Percentiles rank a stretch among this genome's conserved stretches.
These are phyloP conservation scores for Premnoplex brunnescens DNA, from an alignment of 2,797 vertebrate genomes.

Conservation along the genomic window DNA sequence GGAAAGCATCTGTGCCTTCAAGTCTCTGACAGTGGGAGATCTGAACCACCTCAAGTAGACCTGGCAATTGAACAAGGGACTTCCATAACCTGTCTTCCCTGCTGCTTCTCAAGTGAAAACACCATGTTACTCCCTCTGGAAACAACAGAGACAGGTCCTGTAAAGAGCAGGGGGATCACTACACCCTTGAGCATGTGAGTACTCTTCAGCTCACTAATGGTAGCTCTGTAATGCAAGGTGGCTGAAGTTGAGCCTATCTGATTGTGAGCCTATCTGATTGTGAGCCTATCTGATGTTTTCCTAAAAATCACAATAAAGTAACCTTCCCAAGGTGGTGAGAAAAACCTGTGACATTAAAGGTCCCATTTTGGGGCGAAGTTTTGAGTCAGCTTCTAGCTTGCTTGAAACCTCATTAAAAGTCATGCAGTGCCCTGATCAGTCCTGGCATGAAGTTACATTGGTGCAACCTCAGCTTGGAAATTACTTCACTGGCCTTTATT, in stretches of 20 bases:
- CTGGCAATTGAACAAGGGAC: neutral
- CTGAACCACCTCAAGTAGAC: neutral
- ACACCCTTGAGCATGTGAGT: neutral
- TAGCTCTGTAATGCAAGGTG: neutral
- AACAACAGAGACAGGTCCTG: neutral
- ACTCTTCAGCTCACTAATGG: neutral
- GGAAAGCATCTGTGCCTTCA: neutral
- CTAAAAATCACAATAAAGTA: neutral
- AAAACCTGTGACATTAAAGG: neutral
- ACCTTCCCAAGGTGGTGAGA: neutral
- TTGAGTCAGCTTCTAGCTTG: neutral
- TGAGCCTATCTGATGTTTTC: neutral
- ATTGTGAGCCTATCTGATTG: neutral
- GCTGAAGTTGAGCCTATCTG: neutral
- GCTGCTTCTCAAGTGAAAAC: neutral
- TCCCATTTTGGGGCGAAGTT: neutral
- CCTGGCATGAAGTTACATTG: neutral
- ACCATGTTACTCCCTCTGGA: neutral
- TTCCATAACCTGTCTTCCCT: neutral
- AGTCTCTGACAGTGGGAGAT: neutral
- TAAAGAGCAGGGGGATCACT: neutral
- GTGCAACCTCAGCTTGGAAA: neutral
- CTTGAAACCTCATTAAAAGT: neutral
- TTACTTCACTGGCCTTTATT: neutral
- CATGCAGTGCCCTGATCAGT: rapidly evolving